Percentiles rank a stretch among this genome's conserved stretches.
These are phyloP conservation scores for Limnephilus rhombicus DNA, from an alignment of 2,888 invertebrate genomes.

Conservation along the genomic window DNA sequence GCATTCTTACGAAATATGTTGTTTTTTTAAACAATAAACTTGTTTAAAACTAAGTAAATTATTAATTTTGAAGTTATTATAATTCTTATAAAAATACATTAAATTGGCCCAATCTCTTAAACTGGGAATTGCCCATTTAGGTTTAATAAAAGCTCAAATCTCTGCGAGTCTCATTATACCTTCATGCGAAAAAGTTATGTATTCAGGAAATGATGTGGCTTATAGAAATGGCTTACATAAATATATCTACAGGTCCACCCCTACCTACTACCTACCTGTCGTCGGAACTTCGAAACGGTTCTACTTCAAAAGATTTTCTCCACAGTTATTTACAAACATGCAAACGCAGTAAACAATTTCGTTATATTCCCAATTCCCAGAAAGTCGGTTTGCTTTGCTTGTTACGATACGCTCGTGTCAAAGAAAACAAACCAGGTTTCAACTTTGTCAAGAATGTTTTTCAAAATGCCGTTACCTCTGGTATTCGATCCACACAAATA, in stretches of 20 bases:
- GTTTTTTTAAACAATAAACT: too few relatives aligned
- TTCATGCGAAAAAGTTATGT: not conserved
- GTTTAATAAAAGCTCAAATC: not conserved
- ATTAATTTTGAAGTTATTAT: too few relatives aligned
- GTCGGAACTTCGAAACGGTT: constrained; percentile 25
- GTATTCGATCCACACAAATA: not conserved
- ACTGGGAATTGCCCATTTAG: not conserved
- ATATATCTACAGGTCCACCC: not conserved
- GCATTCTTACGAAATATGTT: too few relatives aligned
- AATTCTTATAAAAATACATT: too few relatives aligned
- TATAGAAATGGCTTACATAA: not conserved
- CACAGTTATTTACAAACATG: constrained; percentile 44
- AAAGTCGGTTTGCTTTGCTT: constrained; percentile 53
- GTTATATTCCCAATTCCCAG: constrained; percentile 53
- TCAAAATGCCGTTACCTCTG: not conserved
- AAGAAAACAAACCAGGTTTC: constrained; percentile 34
- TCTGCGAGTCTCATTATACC: not conserved
- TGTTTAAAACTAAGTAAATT: too few relatives aligned
- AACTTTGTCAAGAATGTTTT: constrained; percentile 8
- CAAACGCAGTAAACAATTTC: constrained; percentile 47
- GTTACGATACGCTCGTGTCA: constrained; percentile 38
- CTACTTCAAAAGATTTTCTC: constrained; percentile 36
- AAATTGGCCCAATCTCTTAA: too few relatives aligned
- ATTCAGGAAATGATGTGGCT: not conserved
- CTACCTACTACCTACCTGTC: not conserved